These are phyloP conservation scores for Cryptomyrus ogoouensis DNA, from an alignment of 2,113 vertebrate genomes.

Conservation along the genomic window DNA sequence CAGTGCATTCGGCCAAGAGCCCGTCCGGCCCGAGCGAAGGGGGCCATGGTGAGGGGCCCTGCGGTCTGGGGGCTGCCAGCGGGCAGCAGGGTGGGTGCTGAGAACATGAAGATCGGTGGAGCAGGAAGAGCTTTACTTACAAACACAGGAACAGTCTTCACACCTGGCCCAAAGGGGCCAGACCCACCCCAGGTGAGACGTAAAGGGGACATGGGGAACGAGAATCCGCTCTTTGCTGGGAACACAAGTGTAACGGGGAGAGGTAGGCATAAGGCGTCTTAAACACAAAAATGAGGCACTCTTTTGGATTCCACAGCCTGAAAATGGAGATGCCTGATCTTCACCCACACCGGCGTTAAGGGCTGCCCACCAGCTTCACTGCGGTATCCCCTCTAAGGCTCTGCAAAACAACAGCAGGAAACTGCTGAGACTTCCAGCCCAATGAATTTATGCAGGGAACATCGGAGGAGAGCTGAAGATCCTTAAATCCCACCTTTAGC, in stretches of 20 bases:
- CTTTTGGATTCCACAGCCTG: not conserved
- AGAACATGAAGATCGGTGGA: not conserved
- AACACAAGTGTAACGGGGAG: not conserved
- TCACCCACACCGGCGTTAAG: not conserved
- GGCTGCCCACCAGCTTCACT: not conserved
- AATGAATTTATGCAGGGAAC: not conserved
- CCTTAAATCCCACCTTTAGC: slow-evolving; percentile 12
- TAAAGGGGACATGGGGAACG: not conserved
- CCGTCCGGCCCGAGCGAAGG: not conserved
- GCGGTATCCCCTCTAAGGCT: not conserved
- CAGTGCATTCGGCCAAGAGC: not conserved
- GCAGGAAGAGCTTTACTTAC: not conserved
- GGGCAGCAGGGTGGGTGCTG: not conserved
- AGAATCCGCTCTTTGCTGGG: not conserved
- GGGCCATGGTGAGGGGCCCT: not conserved
- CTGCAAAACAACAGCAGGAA: not conserved
- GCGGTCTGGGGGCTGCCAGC: not conserved
- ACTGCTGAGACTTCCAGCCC: not conserved
- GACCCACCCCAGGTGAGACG: not conserved
- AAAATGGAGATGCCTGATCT: not conserved
- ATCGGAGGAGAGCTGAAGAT: not conserved
- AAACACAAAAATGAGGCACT: not conserved
- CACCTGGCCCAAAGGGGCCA: not conserved
- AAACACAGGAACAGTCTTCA: not conserved
- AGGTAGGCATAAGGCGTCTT: not conserved